phyloP scores from a whole-genome alignment of 2,797 vertebrate species.

The Tympanoctomys barrerae region DNA sequence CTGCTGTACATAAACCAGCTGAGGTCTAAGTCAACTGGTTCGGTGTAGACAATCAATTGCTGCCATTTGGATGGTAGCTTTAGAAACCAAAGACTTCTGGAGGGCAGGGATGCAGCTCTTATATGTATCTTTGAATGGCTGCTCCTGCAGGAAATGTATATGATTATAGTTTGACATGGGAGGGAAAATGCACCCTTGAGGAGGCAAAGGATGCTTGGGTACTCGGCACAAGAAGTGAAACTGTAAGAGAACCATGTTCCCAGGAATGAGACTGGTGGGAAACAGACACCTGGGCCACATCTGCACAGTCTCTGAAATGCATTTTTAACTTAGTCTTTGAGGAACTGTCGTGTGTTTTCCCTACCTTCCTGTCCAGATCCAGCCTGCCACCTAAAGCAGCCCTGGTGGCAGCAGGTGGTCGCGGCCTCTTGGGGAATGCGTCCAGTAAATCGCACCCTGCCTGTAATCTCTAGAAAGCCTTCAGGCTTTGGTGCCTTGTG shows the following conservation, averaged over 20 bases:
- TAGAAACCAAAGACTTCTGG: not conserved
- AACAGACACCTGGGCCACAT: not conserved
- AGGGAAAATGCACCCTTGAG: not conserved
- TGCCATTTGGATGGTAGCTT: not conserved
- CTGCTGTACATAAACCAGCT: not conserved
- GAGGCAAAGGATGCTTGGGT: constrained; percentile 11
- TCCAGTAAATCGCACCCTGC: constrained; percentile 82
- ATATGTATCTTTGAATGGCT: not conserved
- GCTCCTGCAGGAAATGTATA: not conserved
- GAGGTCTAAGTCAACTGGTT: not conserved
- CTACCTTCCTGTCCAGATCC: constrained; percentile 77
- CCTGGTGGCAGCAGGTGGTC: constrained; percentile 76
- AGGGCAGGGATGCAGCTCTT: not conserved
- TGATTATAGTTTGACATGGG: not conserved
- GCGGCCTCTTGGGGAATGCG: constrained; percentile 83
- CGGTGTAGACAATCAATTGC: not conserved
- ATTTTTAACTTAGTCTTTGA: constrained; percentile 55
- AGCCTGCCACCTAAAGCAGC: constrained; percentile 77
- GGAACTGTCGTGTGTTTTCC: constrained; percentile 75
- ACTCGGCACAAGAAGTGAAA: constrained; percentile 38
- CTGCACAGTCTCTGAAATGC: not conserved
- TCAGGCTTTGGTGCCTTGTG: constrained; percentile 74
- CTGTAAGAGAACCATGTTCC: not conserved
- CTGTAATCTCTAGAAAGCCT: constrained; percentile 81
- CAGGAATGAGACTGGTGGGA: constrained; percentile 28